phyloP scores from a whole-genome alignment of 2,888 invertebrate species.

The Strigamia crassipes region DNA sequence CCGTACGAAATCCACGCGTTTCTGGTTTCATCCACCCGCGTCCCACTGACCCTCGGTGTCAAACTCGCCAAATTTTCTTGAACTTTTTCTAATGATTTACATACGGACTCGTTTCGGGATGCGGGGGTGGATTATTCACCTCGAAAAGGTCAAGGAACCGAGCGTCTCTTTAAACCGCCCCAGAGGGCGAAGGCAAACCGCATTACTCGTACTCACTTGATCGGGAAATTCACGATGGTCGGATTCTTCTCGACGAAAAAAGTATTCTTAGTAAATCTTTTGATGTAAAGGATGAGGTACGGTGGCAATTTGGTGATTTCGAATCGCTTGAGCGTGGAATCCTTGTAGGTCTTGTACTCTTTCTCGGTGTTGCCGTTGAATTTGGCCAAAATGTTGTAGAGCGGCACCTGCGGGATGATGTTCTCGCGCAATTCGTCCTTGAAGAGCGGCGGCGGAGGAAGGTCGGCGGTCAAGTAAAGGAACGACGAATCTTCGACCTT shows the following conservation, averaged over 20 bases:
- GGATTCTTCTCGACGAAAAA: slow-evolving; percentile 99
- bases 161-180: background rate
- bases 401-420: slow-evolving; percentile 95
- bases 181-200: background rate
- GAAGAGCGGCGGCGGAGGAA: slow-evolving; percentile 95
- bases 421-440: slow-evolving; percentile 98
- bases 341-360: slow-evolving; percentile 99
- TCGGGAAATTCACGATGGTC: slow-evolving; percentile 99
- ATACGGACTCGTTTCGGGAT: background rate
- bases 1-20: background rate
- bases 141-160: slow-evolving; percentile 11
- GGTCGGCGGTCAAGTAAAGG: slow-evolving; percentile 93
- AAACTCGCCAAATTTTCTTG: background rate
- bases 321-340: slow-evolving; percentile 95
- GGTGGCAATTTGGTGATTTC: slow-evolving; percentile 92
- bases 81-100: background rate
- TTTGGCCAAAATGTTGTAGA: slow-evolving; percentile 90
- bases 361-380: slow-evolving; percentile 95
- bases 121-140: slow-evolving; percentile 17
- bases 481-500: slow-evolving; percentile 89
- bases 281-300: slow-evolving; percentile 93
- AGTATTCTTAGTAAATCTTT: slow-evolving; percentile 97
- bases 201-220: slow-evolving; percentile 84
- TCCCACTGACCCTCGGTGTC: slow-evolving; percentile 1
- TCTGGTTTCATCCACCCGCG: background rate